These are phyloP conservation scores for Silurus glanis DNA, from an alignment of 2,113 vertebrate genomes.

Conservation along the genomic window DNA sequence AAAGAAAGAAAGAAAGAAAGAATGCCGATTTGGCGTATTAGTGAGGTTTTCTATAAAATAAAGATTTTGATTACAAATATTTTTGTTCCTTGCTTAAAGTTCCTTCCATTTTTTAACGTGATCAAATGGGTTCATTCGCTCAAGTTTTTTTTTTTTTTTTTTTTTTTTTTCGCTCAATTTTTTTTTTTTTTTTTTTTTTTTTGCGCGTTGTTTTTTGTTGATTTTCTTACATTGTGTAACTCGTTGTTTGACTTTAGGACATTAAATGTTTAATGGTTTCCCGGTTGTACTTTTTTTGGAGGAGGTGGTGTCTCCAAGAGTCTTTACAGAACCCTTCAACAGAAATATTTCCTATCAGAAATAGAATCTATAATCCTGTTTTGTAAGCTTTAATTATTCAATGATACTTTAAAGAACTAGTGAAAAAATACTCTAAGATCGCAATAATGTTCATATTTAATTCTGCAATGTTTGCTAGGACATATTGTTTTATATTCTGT, in stretches of 20 bases:
- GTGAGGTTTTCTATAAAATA: background rate
- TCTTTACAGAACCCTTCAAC: background rate
- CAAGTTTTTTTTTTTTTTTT: too few species aligned
- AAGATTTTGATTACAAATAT: background rate
- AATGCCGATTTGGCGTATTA: background rate
- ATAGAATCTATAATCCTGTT: background rate
- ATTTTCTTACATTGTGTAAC: background rate
- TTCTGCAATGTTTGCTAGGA: too few species aligned
- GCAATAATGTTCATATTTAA: too few species aligned
- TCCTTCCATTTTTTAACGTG: background rate
- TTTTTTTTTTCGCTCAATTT: background rate
- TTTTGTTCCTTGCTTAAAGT: background rate
- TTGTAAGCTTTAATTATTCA: background rate
- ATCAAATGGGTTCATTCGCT: background rate
- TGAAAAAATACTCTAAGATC: background rate
- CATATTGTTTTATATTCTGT: too few species aligned
- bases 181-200: too few species aligned
- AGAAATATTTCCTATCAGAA: background rate
- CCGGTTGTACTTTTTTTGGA: background rate
- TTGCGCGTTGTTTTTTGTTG: background rate
- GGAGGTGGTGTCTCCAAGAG: background rate
- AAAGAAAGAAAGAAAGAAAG: background rate
- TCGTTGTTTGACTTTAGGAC: background rate
- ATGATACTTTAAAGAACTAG: background rate
- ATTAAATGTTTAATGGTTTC: background rate